Evolutionary conservation across 2,113 vertebrate species (phyloP).

Genomic region (Pterophyllum scalare): DNA sequence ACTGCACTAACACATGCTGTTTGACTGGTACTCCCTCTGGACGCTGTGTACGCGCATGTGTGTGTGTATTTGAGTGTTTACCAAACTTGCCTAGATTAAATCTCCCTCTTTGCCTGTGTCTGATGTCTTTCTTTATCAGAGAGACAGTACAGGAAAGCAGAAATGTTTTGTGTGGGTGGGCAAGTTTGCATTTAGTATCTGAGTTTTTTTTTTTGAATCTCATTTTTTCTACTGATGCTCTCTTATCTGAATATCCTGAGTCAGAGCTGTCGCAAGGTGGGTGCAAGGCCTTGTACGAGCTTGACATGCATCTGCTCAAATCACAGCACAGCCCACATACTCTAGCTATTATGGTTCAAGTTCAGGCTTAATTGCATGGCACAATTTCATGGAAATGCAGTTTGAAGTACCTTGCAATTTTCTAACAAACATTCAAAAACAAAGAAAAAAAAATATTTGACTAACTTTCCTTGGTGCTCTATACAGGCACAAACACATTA

Average conservation of each 20-base stretch:
- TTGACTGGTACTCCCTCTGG: constrained; percentile 68
- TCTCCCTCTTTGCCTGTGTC: constrained; percentile 46
- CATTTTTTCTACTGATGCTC: constrained; percentile 4
- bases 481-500: background rate
- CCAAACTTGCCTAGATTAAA: constrained; percentile 60
- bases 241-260: constrained; percentile 31
- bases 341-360: constrained; percentile 19
- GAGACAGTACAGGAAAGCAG: constrained; percentile 22
- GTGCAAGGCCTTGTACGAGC: constrained; percentile 7
- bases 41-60: background rate
- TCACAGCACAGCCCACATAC: constrained; percentile 23
- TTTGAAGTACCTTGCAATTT: constrained; percentile 14
- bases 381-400: background rate
- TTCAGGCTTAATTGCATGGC: constrained; percentile 44
- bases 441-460: background rate
- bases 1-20: constrained; percentile 75
- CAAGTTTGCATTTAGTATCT: constrained; percentile 39
- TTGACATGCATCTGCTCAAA: constrained; percentile 17
- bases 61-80: constrained; percentile 49
- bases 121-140: constrained; percentile 63
- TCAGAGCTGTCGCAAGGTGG: constrained; percentile 29
- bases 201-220: background rate
- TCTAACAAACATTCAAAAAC: constrained; percentile 12
- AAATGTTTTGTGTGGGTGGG: constrained; percentile 36
- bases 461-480: background rate